Evolutionary conservation across 2,888 invertebrate genomes (phyloP).

Genomic region (Alentia gelatinosa): DNA sequence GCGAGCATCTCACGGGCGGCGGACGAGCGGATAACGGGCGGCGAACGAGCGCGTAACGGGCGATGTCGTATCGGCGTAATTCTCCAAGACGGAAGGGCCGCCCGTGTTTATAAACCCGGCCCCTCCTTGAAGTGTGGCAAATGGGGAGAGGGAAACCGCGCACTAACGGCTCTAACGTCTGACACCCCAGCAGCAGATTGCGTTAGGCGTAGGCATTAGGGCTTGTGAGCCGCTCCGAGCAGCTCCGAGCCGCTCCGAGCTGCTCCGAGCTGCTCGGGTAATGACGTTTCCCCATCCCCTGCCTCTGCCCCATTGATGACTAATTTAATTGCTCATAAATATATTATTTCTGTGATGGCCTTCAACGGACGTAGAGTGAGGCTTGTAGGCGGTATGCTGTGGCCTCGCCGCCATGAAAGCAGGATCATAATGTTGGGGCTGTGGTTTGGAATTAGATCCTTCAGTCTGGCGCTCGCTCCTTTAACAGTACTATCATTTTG

Average conservation of each 20-base stretch:
- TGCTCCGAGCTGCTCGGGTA: constrained; percentile 9
- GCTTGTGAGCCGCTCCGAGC: neutral
- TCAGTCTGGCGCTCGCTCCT: neutral
- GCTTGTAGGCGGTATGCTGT: too few species aligned
- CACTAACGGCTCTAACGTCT: neutral
- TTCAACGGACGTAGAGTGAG: neutral
- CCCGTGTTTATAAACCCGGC: neutral
- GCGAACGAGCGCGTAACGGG: too few species aligned
- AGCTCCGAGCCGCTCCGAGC: neutral
- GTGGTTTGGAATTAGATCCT: neutral
- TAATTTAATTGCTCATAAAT: constrained; percentile 42
- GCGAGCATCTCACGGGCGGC: too few species aligned
- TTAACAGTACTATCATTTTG: neutral
- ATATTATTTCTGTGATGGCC: constrained; percentile 24
- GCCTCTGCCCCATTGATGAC: constrained; percentile 25
- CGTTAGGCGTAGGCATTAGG: constrained; percentile 2
- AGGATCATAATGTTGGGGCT: neutral
- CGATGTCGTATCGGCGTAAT: too few species aligned
- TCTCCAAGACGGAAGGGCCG: neutral
- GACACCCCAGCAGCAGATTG: constrained; percentile 28
- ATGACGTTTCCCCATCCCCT: neutral
- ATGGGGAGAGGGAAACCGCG: neutral
- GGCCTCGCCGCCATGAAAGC: neutral
- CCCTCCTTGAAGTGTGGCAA: neutral
- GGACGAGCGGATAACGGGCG: too few species aligned